Percentiles rank a stretch among this genome's conserved stretches.
These are phyloP conservation scores for Cheilosia soror DNA, from an alignment of 2,888 invertebrate species.

Conservation along the genomic window DNA sequence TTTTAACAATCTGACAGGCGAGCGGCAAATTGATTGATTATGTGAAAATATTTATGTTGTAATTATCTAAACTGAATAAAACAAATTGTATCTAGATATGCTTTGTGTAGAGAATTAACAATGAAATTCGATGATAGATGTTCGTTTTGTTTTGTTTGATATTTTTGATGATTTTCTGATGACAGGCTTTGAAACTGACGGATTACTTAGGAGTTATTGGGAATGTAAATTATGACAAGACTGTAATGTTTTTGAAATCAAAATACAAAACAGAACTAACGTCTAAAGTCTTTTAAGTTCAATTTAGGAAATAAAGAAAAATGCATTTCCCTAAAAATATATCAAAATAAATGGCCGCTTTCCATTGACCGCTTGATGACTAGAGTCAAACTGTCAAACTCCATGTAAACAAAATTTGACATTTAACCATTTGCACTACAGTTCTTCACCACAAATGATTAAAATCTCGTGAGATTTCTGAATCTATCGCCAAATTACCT, in stretches of 20 bases:
- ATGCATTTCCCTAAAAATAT: too few relatives aligned
- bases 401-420: too few relatives aligned
- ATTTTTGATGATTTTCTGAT: background rate
- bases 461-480: too few relatives aligned
- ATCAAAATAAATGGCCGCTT: too few relatives aligned
- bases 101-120: constrained; percentile 2
- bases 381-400: too few relatives aligned
- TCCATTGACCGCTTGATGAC: too few relatives aligned
- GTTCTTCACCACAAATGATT: too few relatives aligned
- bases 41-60: constrained; percentile 11
- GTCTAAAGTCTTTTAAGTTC: too few relatives aligned
- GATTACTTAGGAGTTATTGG: background rate
- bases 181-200: constrained; percentile 1
- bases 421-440: too few relatives aligned
- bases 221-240: too few relatives aligned
- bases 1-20: constrained; percentile 16
- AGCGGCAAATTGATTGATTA: constrained; percentile 16
- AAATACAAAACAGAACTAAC: background rate
- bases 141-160: background rate
- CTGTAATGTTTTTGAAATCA: background rate
- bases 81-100: background rate
- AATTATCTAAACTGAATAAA: constrained; percentile 11
- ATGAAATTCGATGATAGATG: constrained; percentile 29
- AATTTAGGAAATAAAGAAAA: too few relatives aligned
- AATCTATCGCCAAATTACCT: too few relatives aligned